Base-by-base conservation (phyloP, 2,113 vertebrate genomes). In the Mionectes macconnelli region DNA sequence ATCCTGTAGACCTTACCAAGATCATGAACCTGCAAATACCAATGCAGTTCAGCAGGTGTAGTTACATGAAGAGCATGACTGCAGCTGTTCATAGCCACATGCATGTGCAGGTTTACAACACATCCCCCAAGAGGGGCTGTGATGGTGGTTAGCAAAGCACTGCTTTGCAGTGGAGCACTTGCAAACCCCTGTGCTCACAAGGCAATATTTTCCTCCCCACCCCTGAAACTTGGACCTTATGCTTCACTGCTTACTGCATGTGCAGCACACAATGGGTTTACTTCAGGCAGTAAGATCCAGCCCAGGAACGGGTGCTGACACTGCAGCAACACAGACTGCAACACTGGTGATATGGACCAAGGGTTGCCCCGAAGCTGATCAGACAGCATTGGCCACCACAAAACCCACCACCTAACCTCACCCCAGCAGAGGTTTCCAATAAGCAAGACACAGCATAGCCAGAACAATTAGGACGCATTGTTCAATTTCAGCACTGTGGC, bases 41-140 rank as follows among this genome's bases (percentile, higher is more conserved):
- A 1, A 56, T 6, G 30, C 6, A 14, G 49, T 83, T 55, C 70
- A 83, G 35, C n/a, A 90, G 67, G 37, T 72, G 6, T 2, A 33
- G 17, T 22, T 47, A 45, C 35, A 33, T 1, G 7, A 42, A 39
- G 31, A 52, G 18, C 27, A 84, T 5, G 28, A 8, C 5, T 42
- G 39, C 40, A 66, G 31, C 19, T 28, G 7, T 18, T 59, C 27
- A 18, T n/a, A 39, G 27, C 27, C 27, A 27, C 27, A 2, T 1
- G 5, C 10, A 8, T 0, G 0, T 2, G 3, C 10, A 23, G 17
- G 30, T 52, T 66, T 40, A 31, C 30, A 39, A 15, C 20, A 11
- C 3, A 25, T 9, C 7, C 10, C 19, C 33, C 1, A 0, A 30
- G 47, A 45, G 50, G 5, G 23, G 47, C 39, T 74, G 6, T 5